Base-by-base conservation (phyloP, 1,140 invertebrate species). In the Papilio polyxenes region DNA sequence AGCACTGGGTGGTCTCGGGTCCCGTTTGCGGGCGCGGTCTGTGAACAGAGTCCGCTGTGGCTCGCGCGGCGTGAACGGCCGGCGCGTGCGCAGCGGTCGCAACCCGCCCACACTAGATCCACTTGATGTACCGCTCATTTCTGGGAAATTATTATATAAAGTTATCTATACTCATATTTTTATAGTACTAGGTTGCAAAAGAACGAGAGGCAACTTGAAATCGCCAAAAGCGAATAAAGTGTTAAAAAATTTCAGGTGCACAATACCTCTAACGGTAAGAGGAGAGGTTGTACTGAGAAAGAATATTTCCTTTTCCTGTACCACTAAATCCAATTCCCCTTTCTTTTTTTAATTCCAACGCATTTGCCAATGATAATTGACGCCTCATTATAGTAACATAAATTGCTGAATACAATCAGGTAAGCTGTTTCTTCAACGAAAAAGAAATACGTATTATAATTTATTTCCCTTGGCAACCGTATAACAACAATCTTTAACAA, bases 11-110 rank as follows among this genome's bases (percentile, higher is more conserved):
- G 97, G 97, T 82, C 97, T 92, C 0, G 86, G 82, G 79, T 96
- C 96, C 37, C 95, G 92, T 84, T 88, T 90, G 15, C 88, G 84
- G 0, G 88, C 77, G n/a, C 89, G 85, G 9, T 92, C 90, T 6
- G 86, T 84, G 83, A 90, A 91, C 0, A 97, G 93, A 5, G 96
- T 96, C 75, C 97, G 94, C 81, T 97, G 96, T 48, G 96, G 96
- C 80, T 97, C 97, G 40, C 96, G 95, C 9, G 97, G 97, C 11
- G 97, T 98, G 87, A 97, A 98, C 5, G 97, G 97, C 48, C 97
- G 95, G 82, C 97, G 96, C 0, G 97, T 97, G 87, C 96, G 95
- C 59, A 97, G 94, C 76, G 96, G 89, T 3, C 95, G 94, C 13
- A 95, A 85, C 13, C 85, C 85, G 51, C 90, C 86, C 75, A 82